A percentile compares a stretch with the other conserved stretches of the same genome.
Evolutionary conservation across 2,113 vertebrate species (phyloP).

Genomic region (Paracyprichromis sp.): DNA sequence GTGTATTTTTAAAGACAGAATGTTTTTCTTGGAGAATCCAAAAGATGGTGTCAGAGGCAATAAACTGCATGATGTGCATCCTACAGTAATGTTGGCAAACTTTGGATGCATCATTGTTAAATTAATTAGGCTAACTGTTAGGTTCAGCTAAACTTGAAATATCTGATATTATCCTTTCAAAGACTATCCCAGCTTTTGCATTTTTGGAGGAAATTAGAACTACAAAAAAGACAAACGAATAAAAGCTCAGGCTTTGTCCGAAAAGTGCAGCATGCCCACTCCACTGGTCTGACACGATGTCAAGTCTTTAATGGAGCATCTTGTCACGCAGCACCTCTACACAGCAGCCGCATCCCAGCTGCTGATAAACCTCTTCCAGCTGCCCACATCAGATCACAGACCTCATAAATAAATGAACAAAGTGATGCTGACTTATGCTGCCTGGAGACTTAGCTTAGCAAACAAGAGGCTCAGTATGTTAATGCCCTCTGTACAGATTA

Average conservation of each 20-base stretch:
- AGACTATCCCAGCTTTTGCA: neutral
- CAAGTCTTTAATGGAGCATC: neutral
- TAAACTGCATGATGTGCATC: neutral
- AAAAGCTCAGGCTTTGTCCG: neutral
- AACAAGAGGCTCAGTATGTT: conserved; percentile 19
- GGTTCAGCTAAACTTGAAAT: neutral
- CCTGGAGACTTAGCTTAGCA: neutral
- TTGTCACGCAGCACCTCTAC: neutral
- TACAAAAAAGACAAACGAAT: neutral
- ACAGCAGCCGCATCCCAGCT: neutral
- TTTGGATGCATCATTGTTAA: neutral
- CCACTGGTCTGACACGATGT: neutral
- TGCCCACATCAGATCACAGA: neutral
- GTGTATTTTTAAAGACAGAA: neutral
- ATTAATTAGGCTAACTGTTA: neutral
- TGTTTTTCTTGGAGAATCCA: neutral
- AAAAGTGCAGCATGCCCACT: neutral
- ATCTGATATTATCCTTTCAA: neutral
- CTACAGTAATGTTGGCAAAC: neutral
- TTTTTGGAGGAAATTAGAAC: neutral
- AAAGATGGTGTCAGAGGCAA: neutral
- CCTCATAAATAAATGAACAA: conserved; percentile 36
- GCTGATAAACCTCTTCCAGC: neutral
- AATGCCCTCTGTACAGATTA: conserved; percentile 51
- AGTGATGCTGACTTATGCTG: conserved; percentile 13